Conservation (phyloP, 2,113 vertebrate species). For the Oncorhynchus mykiss region DNA sequence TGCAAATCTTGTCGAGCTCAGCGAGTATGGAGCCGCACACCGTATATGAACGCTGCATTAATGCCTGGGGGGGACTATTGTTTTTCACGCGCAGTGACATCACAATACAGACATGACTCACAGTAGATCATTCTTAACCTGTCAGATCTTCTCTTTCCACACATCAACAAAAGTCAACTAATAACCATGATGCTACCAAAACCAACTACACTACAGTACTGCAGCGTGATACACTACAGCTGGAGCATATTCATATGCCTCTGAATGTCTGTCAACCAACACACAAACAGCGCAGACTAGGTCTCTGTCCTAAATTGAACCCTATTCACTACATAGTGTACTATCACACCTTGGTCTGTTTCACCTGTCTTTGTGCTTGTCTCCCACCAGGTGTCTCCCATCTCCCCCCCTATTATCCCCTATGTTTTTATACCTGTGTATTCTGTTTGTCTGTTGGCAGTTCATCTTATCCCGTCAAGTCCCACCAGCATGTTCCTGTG, state of each 20-base stretch:
- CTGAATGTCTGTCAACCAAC: background rate
- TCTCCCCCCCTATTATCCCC: no score
- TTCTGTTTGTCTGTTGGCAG: no score
- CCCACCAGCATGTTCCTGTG: no score
- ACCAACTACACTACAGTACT: background rate
- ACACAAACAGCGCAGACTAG: conserved; percentile 2
- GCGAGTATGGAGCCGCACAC: conserved; percentile 65
- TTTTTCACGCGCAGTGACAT: no score
- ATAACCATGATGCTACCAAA: background rate
- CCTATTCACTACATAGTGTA: no score
- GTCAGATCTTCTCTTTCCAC: background rate
- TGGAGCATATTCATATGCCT: background rate
- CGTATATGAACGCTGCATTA: conserved; percentile 61
- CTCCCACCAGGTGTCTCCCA: no score
- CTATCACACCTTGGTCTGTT: no score
- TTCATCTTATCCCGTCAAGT: no score
- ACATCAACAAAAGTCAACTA: conserved; percentile 12
- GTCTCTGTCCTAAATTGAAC: background rate
- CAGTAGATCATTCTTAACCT: background rate
- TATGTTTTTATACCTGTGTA: no score
- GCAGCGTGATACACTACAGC: background rate
- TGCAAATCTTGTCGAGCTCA: conserved; percentile 73
- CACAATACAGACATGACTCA: conserved; percentile 11
- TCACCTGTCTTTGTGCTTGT: no score
- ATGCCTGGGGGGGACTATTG: conserved; percentile 33